phyloP scores from a whole-genome alignment of 1,140 invertebrate genomes.

The Galleria mellonella region DNA sequence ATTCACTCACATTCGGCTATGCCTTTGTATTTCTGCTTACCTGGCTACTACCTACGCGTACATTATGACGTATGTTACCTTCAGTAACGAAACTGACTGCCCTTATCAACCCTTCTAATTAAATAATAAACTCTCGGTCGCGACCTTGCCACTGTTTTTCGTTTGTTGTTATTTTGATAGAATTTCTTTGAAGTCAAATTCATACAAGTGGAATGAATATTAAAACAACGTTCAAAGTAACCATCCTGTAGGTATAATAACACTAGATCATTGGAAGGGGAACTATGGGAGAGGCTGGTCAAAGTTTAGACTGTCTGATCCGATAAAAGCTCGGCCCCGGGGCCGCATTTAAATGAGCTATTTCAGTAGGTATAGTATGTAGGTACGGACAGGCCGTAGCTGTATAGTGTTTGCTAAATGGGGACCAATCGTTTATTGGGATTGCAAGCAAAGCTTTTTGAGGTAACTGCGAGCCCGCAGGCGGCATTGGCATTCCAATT shows the following conservation, averaged over 20 bases:
- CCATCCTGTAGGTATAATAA: slow-evolving; percentile 3
- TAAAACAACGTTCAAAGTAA: slow-evolving; percentile 7
- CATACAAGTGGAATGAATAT: slow-evolving; percentile 15
- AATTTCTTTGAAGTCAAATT: slow-evolving; percentile 24
- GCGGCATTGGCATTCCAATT: slow-evolving; percentile 29
- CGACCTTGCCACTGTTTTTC: slow-evolving; percentile 12
- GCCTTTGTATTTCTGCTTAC: slow-evolving; percentile 5
- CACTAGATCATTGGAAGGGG: slow-evolving; percentile 8
- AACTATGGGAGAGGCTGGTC: slow-evolving; percentile 2
- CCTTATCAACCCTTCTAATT: slow-evolving; percentile 29
- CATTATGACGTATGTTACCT: too few relatives aligned
- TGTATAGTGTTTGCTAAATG: slow-evolving; percentile 9
- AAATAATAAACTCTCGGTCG: slow-evolving; percentile 33
- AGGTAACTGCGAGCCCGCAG: slow-evolving; percentile 13
- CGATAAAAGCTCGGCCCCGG: slow-evolving; percentile 38
- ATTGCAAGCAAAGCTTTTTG: slow-evolving; percentile 37
- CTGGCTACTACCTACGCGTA: neutral
- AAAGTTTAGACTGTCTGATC: slow-evolving; percentile 41
- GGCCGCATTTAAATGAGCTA: slow-evolving; percentile 36
- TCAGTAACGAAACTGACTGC: slow-evolving; percentile 3
- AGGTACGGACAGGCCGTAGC: slow-evolving; percentile 10
- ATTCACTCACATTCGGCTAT: neutral
- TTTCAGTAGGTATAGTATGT: slow-evolving; percentile 17
- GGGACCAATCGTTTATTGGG: slow-evolving; percentile 42
- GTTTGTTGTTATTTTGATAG: slow-evolving; percentile 22